Conservation (phyloP, 1,140 invertebrate species). For the Temnothorax curvispinosus region DNA sequence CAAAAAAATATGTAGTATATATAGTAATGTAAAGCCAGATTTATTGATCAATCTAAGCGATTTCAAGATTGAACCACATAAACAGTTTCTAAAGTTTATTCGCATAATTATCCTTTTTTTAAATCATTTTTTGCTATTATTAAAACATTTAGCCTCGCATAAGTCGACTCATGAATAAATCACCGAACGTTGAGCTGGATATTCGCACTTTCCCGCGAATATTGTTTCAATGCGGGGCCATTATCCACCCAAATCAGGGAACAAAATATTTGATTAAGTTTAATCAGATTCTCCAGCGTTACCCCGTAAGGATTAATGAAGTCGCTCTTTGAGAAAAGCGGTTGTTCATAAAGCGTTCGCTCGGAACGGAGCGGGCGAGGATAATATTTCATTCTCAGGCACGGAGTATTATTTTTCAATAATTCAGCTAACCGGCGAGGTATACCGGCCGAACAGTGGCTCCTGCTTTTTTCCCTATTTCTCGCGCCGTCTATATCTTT, state of each 20-base stretch:
- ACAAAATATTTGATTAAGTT: slow-evolving; percentile 32
- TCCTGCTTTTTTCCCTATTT: slow-evolving; percentile 69
- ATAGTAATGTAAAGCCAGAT: background rate
- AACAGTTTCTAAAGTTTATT: background rate
- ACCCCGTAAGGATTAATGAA: slow-evolving; percentile 24
- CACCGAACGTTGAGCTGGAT: background rate
- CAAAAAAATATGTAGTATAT: background rate
- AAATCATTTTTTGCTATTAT: background rate
- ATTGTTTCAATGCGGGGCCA: background rate
- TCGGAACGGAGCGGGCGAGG: slow-evolving; percentile 58
- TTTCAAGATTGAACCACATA: background rate
- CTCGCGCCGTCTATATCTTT: slow-evolving; percentile 64
- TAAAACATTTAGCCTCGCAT: background rate
- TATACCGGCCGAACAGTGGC: slow-evolving; percentile 77
- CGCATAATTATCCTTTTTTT: background rate
- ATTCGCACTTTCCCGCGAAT: background rate
- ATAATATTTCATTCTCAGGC: slow-evolving; percentile 83
- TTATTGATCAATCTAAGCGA: background rate
- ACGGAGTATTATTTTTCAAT: slow-evolving; percentile 84
- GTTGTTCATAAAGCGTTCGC: slow-evolving; percentile 44
- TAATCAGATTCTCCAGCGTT: background rate
- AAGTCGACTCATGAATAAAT: background rate
- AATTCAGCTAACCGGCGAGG: slow-evolving; percentile 75
- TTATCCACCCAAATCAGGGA: background rate
- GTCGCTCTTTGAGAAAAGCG: slow-evolving; percentile 21